Evolutionary conservation across 1,140 invertebrate genomes (phyloP).

Genomic region (Eciton burchellii): DNA sequence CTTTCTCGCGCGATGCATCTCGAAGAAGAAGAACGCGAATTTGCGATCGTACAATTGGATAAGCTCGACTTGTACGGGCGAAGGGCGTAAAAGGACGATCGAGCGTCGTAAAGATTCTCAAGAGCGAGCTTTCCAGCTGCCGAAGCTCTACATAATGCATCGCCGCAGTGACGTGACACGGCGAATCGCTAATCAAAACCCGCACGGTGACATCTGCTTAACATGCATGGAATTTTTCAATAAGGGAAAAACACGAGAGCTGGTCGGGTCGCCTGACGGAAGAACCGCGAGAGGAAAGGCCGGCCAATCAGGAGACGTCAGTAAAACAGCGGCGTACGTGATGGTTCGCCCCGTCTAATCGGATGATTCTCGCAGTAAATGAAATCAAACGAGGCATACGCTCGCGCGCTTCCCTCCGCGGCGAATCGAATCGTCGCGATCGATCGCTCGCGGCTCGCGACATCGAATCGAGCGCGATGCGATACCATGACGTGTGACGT

Average conservation of each 20-base stretch:
- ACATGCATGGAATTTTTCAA: conserved; percentile 59
- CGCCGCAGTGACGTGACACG: background rate
- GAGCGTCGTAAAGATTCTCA: conserved; percentile 2
- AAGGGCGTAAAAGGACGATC: background rate
- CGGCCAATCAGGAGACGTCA: background rate
- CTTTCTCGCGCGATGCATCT: background rate
- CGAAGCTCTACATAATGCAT: background rate
- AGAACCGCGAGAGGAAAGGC: background rate
- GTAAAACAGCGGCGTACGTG: too few relatives aligned
- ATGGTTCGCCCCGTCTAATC: too few relatives aligned
- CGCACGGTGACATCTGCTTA: conserved; percentile 33
- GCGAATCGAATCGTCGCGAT: conserved; percentile 18
- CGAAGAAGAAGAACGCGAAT: background rate
- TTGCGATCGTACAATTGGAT: background rate
- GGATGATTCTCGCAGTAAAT: too few relatives aligned
- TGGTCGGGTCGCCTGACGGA: background rate
- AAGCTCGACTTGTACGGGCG: background rate
- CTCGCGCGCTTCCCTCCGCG: background rate
- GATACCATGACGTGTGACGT: background rate
- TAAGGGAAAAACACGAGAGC: background rate
- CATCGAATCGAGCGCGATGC: background rate
- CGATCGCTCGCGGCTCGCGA: background rate
- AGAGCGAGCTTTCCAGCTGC: conserved; percentile 19
- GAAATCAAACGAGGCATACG: conserved; percentile 32
- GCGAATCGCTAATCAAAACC: conserved; percentile 34